Base-by-base conservation (phyloP, 2,888 invertebrate genomes). In the Adelphocoris suturalis region DNA sequence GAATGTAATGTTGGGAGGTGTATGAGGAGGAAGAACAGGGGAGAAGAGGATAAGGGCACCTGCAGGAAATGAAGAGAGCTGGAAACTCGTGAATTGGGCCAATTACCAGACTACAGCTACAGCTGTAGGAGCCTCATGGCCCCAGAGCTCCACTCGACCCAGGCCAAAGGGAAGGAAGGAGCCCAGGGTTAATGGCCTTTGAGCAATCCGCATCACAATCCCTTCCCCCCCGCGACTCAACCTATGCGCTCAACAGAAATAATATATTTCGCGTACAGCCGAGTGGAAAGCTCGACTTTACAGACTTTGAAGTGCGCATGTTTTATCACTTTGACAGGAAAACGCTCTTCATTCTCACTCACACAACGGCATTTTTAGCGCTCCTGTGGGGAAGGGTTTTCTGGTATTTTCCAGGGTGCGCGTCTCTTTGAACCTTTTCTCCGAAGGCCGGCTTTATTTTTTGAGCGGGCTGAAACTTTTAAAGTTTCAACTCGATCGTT, bases 81-180 rank as follows among this genome's bases (percentile, higher is more conserved):
- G 61, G 85, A 27, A 85, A 85, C 85, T 85, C 57, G 85, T 57
- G 85, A 85, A 85, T 85, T 85, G 85, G 82, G 82, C 82, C 82
- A 82, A 82, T 82, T 82, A 82, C 82, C 48, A 52, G 78, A 23
- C 48, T 37, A 27, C 52, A 82, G 23, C 47, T 48, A 48, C 11
- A 14, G 48, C 47, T 52, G 4, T 28, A 23, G 46, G 52, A 82
- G 78, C n/a, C 46, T 52, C 52, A 37, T 23, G 23, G 68, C 68
- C 68, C 68, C n/a, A 16, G 61, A 61, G 19, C 52, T n/a, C 14
- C 57, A 3, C 23, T 23, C 68, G 11, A 12, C 68, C 68, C 27
- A 23, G 68, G 11, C 68, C 68, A 68, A 11, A 47, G 2, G 78
- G 46, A 37, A 46, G 78, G 37, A 80, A 27, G 13, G 37, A 46